Percentiles rank a stretch among this genome's conserved stretches.
phyloP scores from a whole-genome alignment of 35 echinoderm and acorn worm genomes.

The Strongylocentrotus purpuratus region DNA sequence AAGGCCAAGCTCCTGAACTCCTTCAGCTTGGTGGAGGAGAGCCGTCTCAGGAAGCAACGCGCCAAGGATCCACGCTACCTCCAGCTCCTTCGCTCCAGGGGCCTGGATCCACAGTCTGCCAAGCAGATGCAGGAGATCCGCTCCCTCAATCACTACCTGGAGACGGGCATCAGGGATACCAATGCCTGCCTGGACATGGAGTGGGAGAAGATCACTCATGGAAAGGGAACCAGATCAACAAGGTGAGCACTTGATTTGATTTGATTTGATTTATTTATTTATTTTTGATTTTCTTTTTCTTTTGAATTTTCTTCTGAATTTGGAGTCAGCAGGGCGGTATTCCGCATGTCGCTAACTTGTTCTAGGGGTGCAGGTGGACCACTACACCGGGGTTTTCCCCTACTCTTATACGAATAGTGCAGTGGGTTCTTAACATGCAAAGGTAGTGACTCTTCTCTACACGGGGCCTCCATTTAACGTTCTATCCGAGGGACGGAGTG shows the following conservation, averaged over 20 bases:
- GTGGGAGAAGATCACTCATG: constrained; percentile 79
- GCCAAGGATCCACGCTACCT: constrained; percentile 85
- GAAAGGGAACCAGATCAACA: constrained; percentile 9
- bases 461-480: too few relatives aligned
- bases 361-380: too few relatives aligned
- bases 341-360: too few relatives aligned
- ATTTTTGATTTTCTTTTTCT: too few relatives aligned
- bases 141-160: constrained; percentile 73
- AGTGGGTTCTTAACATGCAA: too few relatives aligned
- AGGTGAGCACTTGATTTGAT: constrained; percentile 25
- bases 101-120: constrained; percentile 81
- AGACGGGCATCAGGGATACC: constrained; percentile 73
- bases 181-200: constrained; percentile 79
- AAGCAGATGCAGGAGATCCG: constrained; percentile 82
- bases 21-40: constrained; percentile 78
- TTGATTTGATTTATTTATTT: too few relatives aligned
- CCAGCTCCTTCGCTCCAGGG: constrained; percentile 74
- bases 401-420: too few relatives aligned
- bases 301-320: too few relatives aligned
- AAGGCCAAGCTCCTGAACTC: constrained; percentile 79
- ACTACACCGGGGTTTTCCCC: too few relatives aligned
- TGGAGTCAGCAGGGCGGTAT: too few relatives aligned
- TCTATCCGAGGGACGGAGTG: too few relatives aligned
- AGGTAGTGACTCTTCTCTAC: too few relatives aligned
- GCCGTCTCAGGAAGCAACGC: constrained; percentile 67